A percentile compares a stretch with the other conserved stretches of the same genome.
These are phyloP conservation scores for Anastatus disparis DNA, from an alignment of 1,140 invertebrate species.

Conservation along the genomic window DNA sequence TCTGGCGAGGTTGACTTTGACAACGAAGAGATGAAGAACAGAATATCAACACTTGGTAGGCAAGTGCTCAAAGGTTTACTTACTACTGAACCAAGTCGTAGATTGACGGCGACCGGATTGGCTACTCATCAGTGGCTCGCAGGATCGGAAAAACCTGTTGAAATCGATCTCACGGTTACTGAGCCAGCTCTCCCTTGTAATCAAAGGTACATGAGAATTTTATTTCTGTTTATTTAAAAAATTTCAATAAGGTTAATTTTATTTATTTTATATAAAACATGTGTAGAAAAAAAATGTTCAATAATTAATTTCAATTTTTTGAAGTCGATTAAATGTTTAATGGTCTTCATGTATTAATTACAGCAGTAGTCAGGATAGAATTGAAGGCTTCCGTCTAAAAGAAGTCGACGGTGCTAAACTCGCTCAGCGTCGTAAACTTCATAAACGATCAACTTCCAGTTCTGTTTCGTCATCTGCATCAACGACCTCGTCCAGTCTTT, in stretches of 20 bases:
- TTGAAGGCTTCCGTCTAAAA: constrained; percentile 78
- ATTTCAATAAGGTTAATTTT: not conserved
- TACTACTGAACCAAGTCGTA: constrained; percentile 79
- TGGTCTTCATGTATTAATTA: not conserved
- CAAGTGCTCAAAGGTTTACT: constrained; percentile 80
- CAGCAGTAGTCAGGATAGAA: constrained; percentile 74
- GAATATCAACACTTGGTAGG: constrained; percentile 80
- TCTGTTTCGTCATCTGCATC: constrained; percentile 62
- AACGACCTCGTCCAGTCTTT: constrained; percentile 54
- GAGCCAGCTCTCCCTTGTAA: not conserved
- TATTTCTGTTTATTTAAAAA: not conserved
- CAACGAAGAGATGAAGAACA: constrained; percentile 72
- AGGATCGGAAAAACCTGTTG: not conserved
- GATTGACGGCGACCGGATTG: constrained; percentile 77
- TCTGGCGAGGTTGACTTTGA: constrained; percentile 81
- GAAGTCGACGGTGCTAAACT: constrained; percentile 73
- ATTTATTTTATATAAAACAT: too few relatives aligned
- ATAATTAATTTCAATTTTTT: not conserved
- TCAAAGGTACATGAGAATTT: not conserved
- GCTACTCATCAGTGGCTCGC: constrained; percentile 72
- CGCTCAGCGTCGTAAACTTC: constrained; percentile 76
- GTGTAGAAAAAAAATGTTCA: too few relatives aligned
- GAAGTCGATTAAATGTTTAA: too few relatives aligned
- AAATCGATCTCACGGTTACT: not conserved
- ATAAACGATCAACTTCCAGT: constrained; percentile 71